phyloP scores from a whole-genome alignment of 1,140 invertebrate genomes.

The Cydia strobilella region DNA sequence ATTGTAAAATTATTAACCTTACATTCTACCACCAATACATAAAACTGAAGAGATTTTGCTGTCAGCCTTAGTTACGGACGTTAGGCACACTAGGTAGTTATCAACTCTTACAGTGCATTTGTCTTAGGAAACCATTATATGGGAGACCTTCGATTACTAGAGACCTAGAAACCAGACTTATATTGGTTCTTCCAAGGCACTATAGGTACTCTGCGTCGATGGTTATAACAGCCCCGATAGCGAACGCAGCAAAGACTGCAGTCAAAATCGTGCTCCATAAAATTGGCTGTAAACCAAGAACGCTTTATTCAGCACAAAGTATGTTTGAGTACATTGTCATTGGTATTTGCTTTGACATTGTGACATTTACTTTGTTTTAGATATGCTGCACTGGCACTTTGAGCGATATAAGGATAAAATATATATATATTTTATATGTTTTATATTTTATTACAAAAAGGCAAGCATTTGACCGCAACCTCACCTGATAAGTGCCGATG shows the following conservation, averaged over 20 bases:
- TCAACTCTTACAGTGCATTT: not conserved
- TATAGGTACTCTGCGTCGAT: not conserved
- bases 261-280: not conserved
- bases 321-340: constrained; percentile 25
- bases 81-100: constrained; percentile 1
- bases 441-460: too few relatives aligned
- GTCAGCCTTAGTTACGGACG: not conserved
- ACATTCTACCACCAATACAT: constrained; percentile 3
- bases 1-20: not conserved
- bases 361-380: constrained; percentile 11
- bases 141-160: not conserved
- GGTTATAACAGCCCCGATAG: not conserved
- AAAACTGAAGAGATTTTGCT: constrained; percentile 13
- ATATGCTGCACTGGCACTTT: not conserved
- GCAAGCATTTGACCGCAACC: too few relatives aligned
- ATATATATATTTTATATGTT: too few relatives aligned
- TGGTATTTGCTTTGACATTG: constrained; percentile 18
- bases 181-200: not conserved
- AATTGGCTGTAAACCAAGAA: constrained; percentile 22
- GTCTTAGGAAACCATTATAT: not conserved
- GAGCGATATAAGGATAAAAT: too few relatives aligned
- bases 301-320: constrained; percentile 12
- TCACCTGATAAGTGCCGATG: too few relatives aligned
- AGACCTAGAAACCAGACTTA: not conserved
- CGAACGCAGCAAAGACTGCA: constrained; percentile 6